phyloP scores from a whole-genome alignment of 30 jellyfish, hydroid and myxozoan genomes.

The Mastigias papua region DNA sequence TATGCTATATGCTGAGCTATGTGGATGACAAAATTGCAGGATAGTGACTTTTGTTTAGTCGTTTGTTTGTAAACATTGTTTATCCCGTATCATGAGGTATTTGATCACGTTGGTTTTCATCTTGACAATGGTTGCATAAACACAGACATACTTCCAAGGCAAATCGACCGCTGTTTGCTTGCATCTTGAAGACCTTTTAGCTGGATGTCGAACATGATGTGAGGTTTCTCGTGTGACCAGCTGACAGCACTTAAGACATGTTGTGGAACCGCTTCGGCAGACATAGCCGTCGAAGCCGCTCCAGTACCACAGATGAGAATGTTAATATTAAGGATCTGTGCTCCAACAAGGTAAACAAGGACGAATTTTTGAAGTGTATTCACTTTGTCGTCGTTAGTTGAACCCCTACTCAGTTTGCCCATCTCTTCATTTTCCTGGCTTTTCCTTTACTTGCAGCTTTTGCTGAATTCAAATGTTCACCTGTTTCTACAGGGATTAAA shows the following conservation, averaged over 20 bases:
- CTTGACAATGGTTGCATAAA: background rate
- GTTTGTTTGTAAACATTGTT: background rate
- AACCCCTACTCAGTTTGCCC: too few species aligned
- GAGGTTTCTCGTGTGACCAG: background rate
- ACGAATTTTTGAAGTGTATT: too few species aligned
- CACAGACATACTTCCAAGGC: background rate
- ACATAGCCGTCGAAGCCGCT: constrained; percentile 46
- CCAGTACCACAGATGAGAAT: constrained; percentile 56
- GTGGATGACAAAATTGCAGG: background rate
- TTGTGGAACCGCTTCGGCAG: constrained; percentile 64
- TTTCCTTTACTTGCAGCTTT: too few species aligned
- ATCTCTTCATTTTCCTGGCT: too few species aligned
- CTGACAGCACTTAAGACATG: background rate
- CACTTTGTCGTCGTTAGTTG: too few species aligned
- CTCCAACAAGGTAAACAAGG: constrained; percentile 51
- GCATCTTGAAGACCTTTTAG: background rate
- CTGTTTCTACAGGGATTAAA: too few species aligned
- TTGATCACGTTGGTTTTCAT: too few species aligned
- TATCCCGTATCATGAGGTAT: constrained; percentile 2
- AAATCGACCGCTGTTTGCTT: background rate
- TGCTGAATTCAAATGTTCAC: too few species aligned
- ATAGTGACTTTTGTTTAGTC: too few species aligned
- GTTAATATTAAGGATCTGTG: constrained; percentile 48
- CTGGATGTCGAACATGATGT: background rate
- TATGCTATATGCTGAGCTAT: too few species aligned